phyloP scores from a whole-genome alignment of 2,797 vertebrate species.

The Pipistrellus pipistrellus region DNA sequence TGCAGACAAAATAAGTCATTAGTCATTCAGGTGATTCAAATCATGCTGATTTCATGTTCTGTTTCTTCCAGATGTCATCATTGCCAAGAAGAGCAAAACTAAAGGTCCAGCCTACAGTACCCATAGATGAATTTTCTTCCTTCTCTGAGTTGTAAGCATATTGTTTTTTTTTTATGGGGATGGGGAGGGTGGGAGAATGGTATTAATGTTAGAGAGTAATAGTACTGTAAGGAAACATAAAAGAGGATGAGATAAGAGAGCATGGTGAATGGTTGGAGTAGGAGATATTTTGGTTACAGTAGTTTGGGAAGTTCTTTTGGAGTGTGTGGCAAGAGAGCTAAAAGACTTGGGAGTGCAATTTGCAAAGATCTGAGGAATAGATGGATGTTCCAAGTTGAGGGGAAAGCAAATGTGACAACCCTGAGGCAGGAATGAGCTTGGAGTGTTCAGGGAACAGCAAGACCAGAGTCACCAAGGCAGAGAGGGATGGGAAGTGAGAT shows the following conservation, averaged over 20 bases:
- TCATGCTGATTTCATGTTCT: constrained; percentile 45
- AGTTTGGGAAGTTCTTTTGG: neutral
- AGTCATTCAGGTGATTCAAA: neutral
- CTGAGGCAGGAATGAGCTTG: neutral
- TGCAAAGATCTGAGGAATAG: neutral
- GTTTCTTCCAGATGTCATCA: constrained; percentile 88
- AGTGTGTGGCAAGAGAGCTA: neutral
- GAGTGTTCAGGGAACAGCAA: neutral
- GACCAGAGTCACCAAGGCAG: neutral
- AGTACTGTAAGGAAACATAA: constrained; percentile 9
- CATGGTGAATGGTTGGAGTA: neutral
- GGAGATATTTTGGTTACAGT: neutral
- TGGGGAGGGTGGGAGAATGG: neutral
- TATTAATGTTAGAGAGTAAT: neutral
- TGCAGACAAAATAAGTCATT: neutral
- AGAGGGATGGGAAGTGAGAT: neutral
- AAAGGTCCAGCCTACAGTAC: constrained; percentile 73
- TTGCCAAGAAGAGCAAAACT: constrained; percentile 85
- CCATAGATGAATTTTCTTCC: constrained; percentile 86
- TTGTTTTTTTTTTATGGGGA: neutral
- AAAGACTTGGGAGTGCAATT: neutral
- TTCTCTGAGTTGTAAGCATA: constrained; percentile 88
- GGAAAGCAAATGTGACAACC: neutral
- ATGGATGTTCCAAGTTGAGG: neutral
- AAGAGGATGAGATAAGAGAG: neutral